Conservation (phyloP, 2,797 vertebrate species). For the Toxotes lorentzi region DNA sequence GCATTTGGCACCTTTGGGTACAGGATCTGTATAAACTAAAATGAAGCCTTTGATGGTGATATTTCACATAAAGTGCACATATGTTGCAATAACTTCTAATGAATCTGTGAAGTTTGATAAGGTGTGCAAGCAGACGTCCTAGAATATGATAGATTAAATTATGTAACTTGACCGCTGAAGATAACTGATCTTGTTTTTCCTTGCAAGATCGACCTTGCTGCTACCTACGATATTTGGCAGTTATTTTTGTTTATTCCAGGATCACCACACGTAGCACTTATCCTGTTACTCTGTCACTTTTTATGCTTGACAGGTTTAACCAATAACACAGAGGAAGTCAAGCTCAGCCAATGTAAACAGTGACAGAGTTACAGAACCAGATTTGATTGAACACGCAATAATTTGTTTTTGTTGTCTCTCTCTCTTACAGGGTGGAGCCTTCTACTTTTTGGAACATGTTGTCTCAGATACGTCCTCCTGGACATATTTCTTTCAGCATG, state of each 20-base stretch:
- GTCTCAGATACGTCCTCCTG: conserved; percentile 78
- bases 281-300: too few relatives aligned
- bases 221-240: neutral
- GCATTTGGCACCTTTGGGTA: too few relatives aligned
- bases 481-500: conserved; percentile 87
- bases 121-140: too few relatives aligned
- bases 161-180: neutral
- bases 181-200: neutral
- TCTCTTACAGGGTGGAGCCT: conserved; percentile 81
- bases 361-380: neutral
- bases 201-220: neutral
- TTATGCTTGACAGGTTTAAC: neutral
- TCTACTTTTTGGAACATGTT: conserved; percentile 87
- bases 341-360: neutral
- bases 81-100: neutral
- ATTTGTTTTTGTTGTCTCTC: neutral
- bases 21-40: too few relatives aligned
- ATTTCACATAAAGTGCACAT: too few relatives aligned
- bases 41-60: too few relatives aligned
- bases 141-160: neutral
- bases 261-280: neutral
- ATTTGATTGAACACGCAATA: neutral
- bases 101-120: neutral
- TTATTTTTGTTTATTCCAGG: neutral
- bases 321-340: neutral